Evolutionary conservation across 2,888 invertebrate genomes (phyloP).

Genomic region (Scelioninae gen. 1): DNA sequence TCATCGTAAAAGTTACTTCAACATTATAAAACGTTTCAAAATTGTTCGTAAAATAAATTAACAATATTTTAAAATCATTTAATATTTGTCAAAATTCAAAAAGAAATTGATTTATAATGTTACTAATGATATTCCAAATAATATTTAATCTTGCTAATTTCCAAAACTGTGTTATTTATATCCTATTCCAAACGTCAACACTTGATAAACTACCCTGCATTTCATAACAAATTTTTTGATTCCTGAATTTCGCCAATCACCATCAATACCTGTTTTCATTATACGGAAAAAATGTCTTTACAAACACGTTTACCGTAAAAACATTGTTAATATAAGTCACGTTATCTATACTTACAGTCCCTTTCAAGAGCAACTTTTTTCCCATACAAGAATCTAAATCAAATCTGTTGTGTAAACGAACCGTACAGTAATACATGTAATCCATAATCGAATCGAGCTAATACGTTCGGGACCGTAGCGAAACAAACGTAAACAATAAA

Average conservation of each 20-base stretch:
- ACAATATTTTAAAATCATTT: too few species aligned
- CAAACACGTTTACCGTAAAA: conserved; percentile 7
- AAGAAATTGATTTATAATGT: too few species aligned
- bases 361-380: conserved; percentile 24
- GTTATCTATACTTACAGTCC: conserved; percentile 15
- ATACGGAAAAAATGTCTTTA: background rate
- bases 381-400: conserved; percentile 21
- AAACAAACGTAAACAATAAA: conserved; percentile 63
- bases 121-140: too few species aligned
- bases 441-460: conserved; percentile 49
- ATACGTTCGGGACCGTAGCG: conserved; percentile 46
- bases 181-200: background rate
- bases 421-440: conserved; percentile 38
- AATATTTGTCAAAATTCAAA: too few species aligned
- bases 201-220: background rate
- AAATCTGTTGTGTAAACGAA: conserved; percentile 40
- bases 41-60: too few species aligned
- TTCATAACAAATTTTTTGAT: too few species aligned
- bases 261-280: background rate
- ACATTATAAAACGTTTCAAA: too few species aligned
- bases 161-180: background rate
- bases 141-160: background rate
- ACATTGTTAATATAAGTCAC: conserved; percentile 5
- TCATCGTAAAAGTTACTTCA: too few species aligned
- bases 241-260: background rate